A percentile compares a stretch with the other conserved stretches of the same genome.
These are phyloP conservation scores for Lethenteron camtschaticum DNA, from an alignment of 2,113 vertebrate genomes.

Conservation along the genomic window DNA sequence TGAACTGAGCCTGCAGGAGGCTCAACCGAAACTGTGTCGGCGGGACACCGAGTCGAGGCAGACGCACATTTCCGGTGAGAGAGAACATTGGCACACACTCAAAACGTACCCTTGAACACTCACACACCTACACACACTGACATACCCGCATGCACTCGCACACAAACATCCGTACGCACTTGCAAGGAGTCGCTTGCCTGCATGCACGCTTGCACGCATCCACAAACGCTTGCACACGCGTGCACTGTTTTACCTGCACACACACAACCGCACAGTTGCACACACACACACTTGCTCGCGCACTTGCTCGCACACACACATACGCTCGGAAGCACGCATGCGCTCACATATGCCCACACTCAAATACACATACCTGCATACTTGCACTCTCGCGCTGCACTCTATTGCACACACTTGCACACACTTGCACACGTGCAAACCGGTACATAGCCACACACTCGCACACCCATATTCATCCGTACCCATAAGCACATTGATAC, in stretches of 20 bases:
- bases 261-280: not conserved
- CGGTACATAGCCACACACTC: not conserved
- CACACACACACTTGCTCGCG: not conserved
- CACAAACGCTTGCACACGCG: not conserved
- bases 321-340: not conserved
- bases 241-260: not conserved
- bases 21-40: slow-evolving; percentile 57
- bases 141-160: not conserved
- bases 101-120: slow-evolving; percentile 8
- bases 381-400: not conserved
- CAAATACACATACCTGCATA: not conserved
- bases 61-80: slow-evolving; percentile 63
- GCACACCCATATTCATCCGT: not conserved
- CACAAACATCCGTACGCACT: not conserved
- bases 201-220: no score
- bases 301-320: not conserved
- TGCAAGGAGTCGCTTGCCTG: no score
- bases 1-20: slow-evolving; percentile 46
- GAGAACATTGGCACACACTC: slow-evolving; percentile 9
- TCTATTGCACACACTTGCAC: not conserved
- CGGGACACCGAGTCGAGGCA: slow-evolving; percentile 49
- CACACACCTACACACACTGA: not conserved
- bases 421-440: not conserved
- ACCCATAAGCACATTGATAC: not conserved
- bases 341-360: not conserved